Percentiles rank a stretch among this genome's conserved stretches.
These are phyloP conservation scores for Collichthys lucidus DNA, from an alignment of 2,113 vertebrate genomes.

Conservation along the genomic window DNA sequence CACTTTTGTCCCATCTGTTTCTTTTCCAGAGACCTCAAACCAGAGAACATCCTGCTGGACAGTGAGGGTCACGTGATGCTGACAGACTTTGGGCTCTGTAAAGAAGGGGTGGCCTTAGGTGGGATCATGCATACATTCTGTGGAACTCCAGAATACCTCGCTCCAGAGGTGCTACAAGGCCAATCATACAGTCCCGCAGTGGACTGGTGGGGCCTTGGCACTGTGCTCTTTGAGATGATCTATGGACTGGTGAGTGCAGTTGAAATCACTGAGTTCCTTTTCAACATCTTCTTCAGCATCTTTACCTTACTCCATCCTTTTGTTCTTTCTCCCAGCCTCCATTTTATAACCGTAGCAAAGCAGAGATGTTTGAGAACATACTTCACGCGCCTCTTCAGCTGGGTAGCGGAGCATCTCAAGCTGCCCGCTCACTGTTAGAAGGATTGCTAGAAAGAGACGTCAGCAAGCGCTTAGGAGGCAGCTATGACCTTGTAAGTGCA, in stretches of 20 bases:
- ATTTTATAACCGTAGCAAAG: constrained; percentile 82
- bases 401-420: constrained; percentile 63
- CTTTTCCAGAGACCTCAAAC: constrained; percentile 83
- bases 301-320: neutral
- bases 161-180: constrained; percentile 85
- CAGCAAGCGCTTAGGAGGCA: constrained; percentile 76
- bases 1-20: constrained; percentile 1
- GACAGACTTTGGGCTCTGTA: constrained; percentile 87
- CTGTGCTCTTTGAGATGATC: constrained; percentile 86
- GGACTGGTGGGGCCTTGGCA: constrained; percentile 87
- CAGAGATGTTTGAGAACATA: constrained; percentile 84
- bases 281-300: neutral
- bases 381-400: constrained; percentile 81
- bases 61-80: constrained; percentile 83
- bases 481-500: constrained; percentile 79
- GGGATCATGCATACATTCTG: constrained; percentile 83
- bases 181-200: constrained; percentile 80
- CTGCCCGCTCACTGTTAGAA: constrained; percentile 75
- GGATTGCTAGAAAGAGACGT: constrained; percentile 81
- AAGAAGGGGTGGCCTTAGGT: constrained; percentile 80
- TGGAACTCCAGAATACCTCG: constrained; percentile 85
- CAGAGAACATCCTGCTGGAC: constrained; percentile 86
- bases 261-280: neutral
- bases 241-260: constrained; percentile 79
- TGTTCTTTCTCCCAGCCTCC: constrained; percentile 78